Base-by-base conservation (phyloP, 2,113 vertebrate genomes). In the Sphaerodactylus townsendi region DNA sequence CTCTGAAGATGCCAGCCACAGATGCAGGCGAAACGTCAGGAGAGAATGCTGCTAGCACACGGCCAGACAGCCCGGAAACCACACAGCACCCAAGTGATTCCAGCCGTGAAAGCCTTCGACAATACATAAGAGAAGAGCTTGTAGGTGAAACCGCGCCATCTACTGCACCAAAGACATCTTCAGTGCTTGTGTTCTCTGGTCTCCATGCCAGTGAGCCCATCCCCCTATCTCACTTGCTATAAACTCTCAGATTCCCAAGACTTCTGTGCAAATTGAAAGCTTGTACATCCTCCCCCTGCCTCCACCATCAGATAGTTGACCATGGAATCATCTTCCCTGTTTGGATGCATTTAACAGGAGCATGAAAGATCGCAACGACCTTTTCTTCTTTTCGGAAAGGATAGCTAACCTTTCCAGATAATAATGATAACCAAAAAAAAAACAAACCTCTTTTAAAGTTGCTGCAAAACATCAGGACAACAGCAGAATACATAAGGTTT, bases 331-430 rank as follows among this genome's bases (percentile, higher is more conserved):
- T 23, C 33, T 66, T 70, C 17, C 62, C 48, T 33, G 2, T 70
- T 37, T 59, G 37, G 86, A 83, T 89, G 81, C 69, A 69, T 85
- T 84, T 72, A 83, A 35, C 35, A 33, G 3, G 76, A 33, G 48
- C 65, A 78, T 77, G 77, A 87, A 81, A 66, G 21, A 53, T 76
- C 28, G 64, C 35, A 33, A 64, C 48, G 72, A 77, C 87, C 84
- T 90, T 89, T 93, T 81, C 53, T 70, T 56, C 77, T 70, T 25
- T 83, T 46, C 66, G 35, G 75, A 30, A 30, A 77, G 66, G 30
- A 41, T 37, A 2, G 39, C 80, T 91, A 90, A 86, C 86, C 90
- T 93, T 90, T 77, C 70, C 86, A 66, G 65, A 17, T 0, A 3
- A 78, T 44, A 48, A 73, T n/a, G 30, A 46, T 62, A 62, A 62